Percentiles rank a stretch among this genome's conserved stretches.
phyloP scores from a whole-genome alignment of 1,140 invertebrate species.

The Trichonephila inaurata region DNA sequence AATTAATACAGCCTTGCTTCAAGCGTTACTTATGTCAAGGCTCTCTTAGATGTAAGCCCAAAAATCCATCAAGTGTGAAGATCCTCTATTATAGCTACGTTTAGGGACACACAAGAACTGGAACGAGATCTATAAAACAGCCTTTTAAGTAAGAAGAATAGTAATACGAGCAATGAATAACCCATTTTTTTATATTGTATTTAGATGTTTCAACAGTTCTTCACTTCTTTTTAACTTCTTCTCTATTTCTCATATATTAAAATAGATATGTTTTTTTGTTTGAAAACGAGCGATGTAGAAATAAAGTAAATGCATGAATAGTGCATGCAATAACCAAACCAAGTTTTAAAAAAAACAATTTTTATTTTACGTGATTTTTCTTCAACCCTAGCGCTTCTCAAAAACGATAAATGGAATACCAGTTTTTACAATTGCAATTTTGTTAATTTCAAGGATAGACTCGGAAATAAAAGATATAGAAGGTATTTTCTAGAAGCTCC shows the following conservation, averaged over 20 bases:
- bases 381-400: background rate
- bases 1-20: constrained; percentile 59
- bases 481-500: background rate
- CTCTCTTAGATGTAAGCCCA: background rate
- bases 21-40: constrained; percentile 66
- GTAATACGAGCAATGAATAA: background rate
- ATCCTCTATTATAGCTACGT: constrained; percentile 53
- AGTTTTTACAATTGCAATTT: background rate
- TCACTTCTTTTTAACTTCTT: background rate
- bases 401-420: background rate
- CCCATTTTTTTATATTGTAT: background rate
- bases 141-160: background rate
- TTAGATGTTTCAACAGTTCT: background rate
- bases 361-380: background rate
- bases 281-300: background rate
- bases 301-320: background rate
- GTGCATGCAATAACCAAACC: background rate
- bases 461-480: background rate
- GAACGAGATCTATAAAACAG: constrained; percentile 26
- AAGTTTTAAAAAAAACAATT: background rate
- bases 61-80: constrained; percentile 61
- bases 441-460: background rate
- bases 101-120: constrained; percentile 22
- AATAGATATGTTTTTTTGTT: background rate
- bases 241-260: background rate